phyloP scores from a whole-genome alignment of 92 coral and sea anemone genomes.

The Chrysogorgia sp. region DNA sequence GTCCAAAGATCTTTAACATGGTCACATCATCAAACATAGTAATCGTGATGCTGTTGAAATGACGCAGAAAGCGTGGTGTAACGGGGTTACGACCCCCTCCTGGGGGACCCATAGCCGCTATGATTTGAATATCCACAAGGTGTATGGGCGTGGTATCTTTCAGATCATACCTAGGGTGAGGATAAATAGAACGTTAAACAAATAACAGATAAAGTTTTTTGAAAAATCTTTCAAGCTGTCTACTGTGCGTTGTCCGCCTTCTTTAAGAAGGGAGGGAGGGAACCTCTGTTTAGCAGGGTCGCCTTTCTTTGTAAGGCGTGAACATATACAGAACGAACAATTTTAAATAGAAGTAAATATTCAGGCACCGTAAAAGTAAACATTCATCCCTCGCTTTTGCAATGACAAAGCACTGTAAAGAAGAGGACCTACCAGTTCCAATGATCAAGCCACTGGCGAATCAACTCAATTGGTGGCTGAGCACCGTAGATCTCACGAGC shows the following conservation, averaged over 20 bases:
- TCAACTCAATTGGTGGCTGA: constrained; percentile 95
- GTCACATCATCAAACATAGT: constrained; percentile 94
- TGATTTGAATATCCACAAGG: constrained; percentile 91
- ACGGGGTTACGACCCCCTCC: constrained; percentile 99
- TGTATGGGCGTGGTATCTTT: constrained; percentile 98
- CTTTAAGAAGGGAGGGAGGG: too few relatives aligned
- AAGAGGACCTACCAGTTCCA: constrained; percentile 80
- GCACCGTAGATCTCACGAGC: constrained; percentile 98
- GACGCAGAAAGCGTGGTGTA: constrained; percentile 95
- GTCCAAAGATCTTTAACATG: constrained; percentile 92
- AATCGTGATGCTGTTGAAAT: constrained; percentile 94
- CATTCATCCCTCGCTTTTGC: too few relatives aligned
- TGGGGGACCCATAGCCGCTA: constrained; percentile 99
- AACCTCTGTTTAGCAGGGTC: too few relatives aligned
- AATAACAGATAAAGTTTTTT: background rate
- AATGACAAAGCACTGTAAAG: background rate
- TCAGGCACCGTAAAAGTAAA: too few relatives aligned
- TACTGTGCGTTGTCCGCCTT: too few relatives aligned
- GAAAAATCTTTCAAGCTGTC: too few relatives aligned
- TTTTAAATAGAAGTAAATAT: too few relatives aligned
- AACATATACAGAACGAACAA: too few relatives aligned
- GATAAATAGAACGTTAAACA: background rate
- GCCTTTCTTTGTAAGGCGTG: too few relatives aligned
- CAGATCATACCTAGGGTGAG: constrained; percentile 80
- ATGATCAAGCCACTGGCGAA: constrained; percentile 99